Conservation (phyloP, 2,888 invertebrate genomes). For the Clanis bilineata region DNA sequence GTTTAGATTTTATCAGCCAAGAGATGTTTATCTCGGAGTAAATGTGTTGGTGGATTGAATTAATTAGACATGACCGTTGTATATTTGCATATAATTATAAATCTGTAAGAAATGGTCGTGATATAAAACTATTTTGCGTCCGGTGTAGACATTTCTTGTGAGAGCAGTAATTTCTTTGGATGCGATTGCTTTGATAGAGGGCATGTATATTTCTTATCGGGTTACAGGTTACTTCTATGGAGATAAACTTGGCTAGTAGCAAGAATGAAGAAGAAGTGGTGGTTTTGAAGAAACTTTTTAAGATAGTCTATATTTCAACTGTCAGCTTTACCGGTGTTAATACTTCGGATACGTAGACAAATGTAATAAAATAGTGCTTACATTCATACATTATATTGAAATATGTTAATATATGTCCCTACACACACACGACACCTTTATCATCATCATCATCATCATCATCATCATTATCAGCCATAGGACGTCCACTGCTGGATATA, state of each 20-base stretch:
- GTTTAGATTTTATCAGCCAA: constrained; percentile 14
- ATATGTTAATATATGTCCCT: too few species aligned
- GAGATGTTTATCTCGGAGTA: constrained; percentile 15
- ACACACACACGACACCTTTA: too few species aligned
- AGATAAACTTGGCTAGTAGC: background rate
- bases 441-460: too few species aligned
- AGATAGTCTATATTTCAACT: too few species aligned
- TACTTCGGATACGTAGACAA: too few species aligned
- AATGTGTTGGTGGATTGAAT: constrained; percentile 23
- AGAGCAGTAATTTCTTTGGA: background rate
- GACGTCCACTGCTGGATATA: too few species aligned
- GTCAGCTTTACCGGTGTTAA: too few species aligned
- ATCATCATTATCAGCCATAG: too few species aligned
- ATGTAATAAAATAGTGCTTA: too few species aligned
- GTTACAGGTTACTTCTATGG: background rate
- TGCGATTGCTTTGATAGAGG: background rate
- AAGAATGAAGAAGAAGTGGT: background rate
- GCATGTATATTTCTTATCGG: background rate
- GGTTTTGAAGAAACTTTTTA: too few species aligned
- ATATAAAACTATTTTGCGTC: background rate
- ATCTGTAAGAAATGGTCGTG: background rate
- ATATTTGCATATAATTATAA: constrained; percentile 3
- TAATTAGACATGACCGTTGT: background rate
- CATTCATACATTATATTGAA: too few species aligned
- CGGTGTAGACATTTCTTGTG: background rate